Evolutionary conservation across 1,140 invertebrate genomes (phyloP).

Genomic region (Dendrolimus punctatus): DNA sequence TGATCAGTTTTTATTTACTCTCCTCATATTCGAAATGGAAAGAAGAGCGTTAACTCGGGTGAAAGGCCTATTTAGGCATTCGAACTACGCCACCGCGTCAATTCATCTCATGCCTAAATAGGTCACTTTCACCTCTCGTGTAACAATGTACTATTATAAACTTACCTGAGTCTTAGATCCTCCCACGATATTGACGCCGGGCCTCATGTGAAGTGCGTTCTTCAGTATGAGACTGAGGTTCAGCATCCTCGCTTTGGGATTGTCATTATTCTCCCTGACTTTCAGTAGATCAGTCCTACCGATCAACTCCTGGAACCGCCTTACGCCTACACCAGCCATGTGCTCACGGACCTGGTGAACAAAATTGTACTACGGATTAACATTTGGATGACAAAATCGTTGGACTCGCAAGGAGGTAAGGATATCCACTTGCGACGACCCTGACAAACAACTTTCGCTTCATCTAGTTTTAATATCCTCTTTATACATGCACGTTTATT

Average conservation of each 20-base stretch:
- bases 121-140: no score
- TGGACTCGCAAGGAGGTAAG: no score
- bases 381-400: neutral
- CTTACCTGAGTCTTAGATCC: constrained; percentile 82
- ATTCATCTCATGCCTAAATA: no score
- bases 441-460: no score
- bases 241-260: constrained; percentile 88
- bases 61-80: no score
- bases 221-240: constrained; percentile 90
- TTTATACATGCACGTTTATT: no score
- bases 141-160: neutral
- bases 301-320: constrained; percentile 93
- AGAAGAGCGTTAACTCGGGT: no score
- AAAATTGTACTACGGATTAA: neutral
- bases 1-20: no score
- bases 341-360: constrained; percentile 79
- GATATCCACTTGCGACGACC: no score
- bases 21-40: no score
- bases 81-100: no score
- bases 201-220: constrained; percentile 91
- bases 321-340: constrained; percentile 93
- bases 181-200: constrained; percentile 91
- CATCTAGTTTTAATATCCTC: no score
- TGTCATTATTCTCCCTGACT: constrained; percentile 73
- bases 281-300: constrained; percentile 94